Base-by-base conservation (phyloP, 1,140 invertebrate genomes). In the Asobara japonica region DNA sequence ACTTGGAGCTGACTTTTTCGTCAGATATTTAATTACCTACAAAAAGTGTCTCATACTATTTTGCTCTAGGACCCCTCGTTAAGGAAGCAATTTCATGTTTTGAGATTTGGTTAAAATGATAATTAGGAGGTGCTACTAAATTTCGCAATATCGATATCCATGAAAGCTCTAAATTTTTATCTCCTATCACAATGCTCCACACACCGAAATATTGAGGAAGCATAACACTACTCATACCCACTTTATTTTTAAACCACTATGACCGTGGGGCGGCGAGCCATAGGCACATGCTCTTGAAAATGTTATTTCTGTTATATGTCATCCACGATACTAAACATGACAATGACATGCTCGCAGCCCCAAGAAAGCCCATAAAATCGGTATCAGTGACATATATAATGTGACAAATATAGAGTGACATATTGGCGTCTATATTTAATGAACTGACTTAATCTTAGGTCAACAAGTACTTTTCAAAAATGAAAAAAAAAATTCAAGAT, bases 281-380 rank as follows among this genome's bases (percentile, higher is more conserved):
- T 76, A 65, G 66, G 72, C 68, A 66, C 72, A 77, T 82, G 83
- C 81, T 84, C 84, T 86, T 86, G 83, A 84, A 86, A 83, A 80
- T 82, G 81, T 81, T 86, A 86, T 86, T 85, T 86, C 74, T 6
- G 72, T 71, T 73, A 30, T 51, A n/a, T 41, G 18, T 69, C 72
- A 11, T 56, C 72, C 31, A 31, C 33, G 16, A 38, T 30, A 36
- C 31, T 65, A 7, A 60, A 61, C 51, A 67, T 60, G 65, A 65
- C 61, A 33, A 33, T 73, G 18, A 65, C 29, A 69, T 36, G 51
- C 18, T 61, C 20, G 33, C 61, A 18, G 51, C 4, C 11, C 4
- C 51, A 3, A 18, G 22, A 18, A 56, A 56, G 25, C 1, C 51
- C 22, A 64, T 45, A 16, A 33, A 8, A 41, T 41, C 5, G 6